phyloP scores from a whole-genome alignment of 1,140 invertebrate species.

The Monomorium pharaonis region DNA sequence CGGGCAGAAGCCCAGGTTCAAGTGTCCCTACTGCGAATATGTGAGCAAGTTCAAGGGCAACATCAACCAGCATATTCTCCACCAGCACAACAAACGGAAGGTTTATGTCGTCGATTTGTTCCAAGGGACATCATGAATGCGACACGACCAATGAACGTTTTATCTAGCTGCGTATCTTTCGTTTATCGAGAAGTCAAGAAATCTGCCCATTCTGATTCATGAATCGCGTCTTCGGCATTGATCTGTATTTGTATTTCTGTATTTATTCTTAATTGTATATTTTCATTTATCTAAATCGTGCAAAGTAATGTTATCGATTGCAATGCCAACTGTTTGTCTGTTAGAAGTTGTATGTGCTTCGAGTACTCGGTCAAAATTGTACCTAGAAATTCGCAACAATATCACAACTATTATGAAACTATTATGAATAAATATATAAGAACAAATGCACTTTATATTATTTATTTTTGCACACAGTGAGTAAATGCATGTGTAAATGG shows the following conservation, averaged over 20 bases:
- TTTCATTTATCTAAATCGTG: not conserved
- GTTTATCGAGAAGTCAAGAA: constrained; percentile 9
- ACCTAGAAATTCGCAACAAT: not conserved
- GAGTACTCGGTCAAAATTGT: not conserved
- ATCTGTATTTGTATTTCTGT: not conserved
- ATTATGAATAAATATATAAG: constrained; percentile 5
- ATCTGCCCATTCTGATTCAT: not conserved
- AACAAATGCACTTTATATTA: not conserved
- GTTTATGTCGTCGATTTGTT: constrained; percentile 74
- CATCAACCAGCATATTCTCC: constrained; percentile 66
- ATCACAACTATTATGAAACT: not conserved
- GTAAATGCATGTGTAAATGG: not conserved
- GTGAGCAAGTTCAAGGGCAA: constrained; percentile 73
- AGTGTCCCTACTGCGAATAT: constrained; percentile 89
- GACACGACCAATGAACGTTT: not conserved
- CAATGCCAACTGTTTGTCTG: not conserved
- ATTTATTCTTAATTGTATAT: not conserved
- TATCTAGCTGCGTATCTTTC: not conserved
- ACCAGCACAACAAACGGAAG: constrained; percentile 70
- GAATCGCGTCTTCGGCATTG: not conserved
- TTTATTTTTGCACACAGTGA: not conserved
- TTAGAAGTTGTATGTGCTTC: not conserved
- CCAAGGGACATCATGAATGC: constrained; percentile 1
- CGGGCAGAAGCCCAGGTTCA: too few relatives aligned
- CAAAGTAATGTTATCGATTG: not conserved